Base-by-base conservation (phyloP, 2,113 vertebrate species). In the Polypterus bichir region DNA sequence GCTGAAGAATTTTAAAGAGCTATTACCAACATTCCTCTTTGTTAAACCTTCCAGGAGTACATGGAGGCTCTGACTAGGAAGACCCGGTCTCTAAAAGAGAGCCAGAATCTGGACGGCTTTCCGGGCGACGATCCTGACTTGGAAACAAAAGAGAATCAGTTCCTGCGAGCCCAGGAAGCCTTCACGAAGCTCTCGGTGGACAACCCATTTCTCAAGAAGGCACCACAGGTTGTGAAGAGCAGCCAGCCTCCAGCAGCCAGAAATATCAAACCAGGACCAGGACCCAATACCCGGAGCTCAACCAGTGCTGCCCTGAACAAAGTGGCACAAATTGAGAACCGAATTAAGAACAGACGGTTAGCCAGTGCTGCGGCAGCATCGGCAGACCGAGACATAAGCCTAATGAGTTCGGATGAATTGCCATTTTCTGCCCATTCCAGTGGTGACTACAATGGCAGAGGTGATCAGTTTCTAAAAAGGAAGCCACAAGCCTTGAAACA, bases 131-230 rank as follows among this genome's bases (percentile, higher is more conserved):
- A 63, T 9, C 48, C 65, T 0, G 76, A 59, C 44, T 44, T 70
- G 64, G 57, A 10, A 0, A 2, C 55, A 1, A 62, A 64, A 1
- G 4, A 44, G n/a, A 64, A 65, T 60, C 44, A 46, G 7, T 44
- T 49, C 49, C n/a, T 4, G 6, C 3, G 46, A 57, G 57, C 1
- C 54, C 11, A 65, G 62, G 57, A 44, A 47, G 69, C 68, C 6
- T 11, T 54, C 64, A 59, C 44, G 6, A n/a, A 46, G 1, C 47
- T 3, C 0, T 49, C 10, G 0, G 3, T 45, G 1, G 73, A 3
- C 0, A 75, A 76, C 67, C 76, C 88, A 46, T 91, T 91, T 73
- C 69, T 91, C 3, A 91, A 88, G 63, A 81, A 81, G 61, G 59
- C 65, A 49, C 58, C 71, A 46, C 10, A 70, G 57, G 56, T 65